Evolutionary conservation across 2,888 invertebrate species (phyloP).

Genomic region (Caradrina kadenii): DNA sequence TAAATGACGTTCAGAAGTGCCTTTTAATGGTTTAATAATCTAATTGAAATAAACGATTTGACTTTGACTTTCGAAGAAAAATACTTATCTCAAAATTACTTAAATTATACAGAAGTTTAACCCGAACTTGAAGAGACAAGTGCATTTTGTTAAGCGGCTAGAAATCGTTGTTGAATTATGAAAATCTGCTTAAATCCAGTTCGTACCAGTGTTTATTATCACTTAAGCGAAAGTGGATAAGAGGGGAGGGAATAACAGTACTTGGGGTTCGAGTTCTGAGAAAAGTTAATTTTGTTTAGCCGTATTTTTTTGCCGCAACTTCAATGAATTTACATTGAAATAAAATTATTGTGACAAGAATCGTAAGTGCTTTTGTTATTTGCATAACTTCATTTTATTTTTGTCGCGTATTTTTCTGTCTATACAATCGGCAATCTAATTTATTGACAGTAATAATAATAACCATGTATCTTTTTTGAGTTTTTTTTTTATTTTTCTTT

Average conservation of each 20-base stretch:
- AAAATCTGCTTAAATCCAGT: conserved; percentile 49
- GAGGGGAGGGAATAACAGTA: conserved; percentile 25
- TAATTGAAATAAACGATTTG: too few relatives aligned
- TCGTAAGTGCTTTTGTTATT: conserved; percentile 1
- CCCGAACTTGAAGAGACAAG: conserved; percentile 24
- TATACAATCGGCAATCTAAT: too few relatives aligned
- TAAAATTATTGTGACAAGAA: conserved; percentile 2
- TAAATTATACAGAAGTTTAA: conserved; percentile 22
- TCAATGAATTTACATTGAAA: conserved; percentile 17
- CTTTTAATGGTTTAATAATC: too few relatives aligned
- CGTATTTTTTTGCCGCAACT: conserved; percentile 2
- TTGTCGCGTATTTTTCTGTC: neutral
- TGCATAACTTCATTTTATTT: neutral
- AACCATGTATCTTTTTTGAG: too few relatives aligned
- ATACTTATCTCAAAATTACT: conserved; percentile 21
- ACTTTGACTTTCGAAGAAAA: neutral
- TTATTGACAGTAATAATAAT: too few relatives aligned
- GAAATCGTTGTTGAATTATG: conserved; percentile 45
- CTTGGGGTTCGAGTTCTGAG: conserved; percentile 27
- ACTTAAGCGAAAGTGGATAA: conserved; percentile 50
- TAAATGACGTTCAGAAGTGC: too few relatives aligned
- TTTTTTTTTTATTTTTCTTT: too few relatives aligned
- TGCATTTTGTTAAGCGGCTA: conserved; percentile 28
- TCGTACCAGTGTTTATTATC: conserved; percentile 54
- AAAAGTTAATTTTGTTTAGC: conserved; percentile 27